Evolutionary conservation across 2,888 invertebrate genomes (phyloP).

Genomic region (Malthinus flaveolus): DNA sequence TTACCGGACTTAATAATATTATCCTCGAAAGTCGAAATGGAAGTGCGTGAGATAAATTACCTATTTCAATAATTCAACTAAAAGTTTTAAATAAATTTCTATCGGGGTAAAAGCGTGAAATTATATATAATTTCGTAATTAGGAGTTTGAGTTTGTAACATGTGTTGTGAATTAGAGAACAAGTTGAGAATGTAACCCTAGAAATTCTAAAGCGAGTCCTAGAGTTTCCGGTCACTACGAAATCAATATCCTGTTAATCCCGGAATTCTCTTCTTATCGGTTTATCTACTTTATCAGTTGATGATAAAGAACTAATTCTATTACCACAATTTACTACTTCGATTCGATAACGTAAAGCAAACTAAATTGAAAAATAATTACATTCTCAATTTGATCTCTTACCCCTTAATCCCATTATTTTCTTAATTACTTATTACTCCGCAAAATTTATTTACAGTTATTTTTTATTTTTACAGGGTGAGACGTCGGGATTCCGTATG

Average conservation of each 20-base stretch:
- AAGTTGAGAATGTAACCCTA: slow-evolving; percentile 25
- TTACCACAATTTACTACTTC: slow-evolving; percentile 19
- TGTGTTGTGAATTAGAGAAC: slow-evolving; percentile 30
- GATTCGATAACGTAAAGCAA: slow-evolving; percentile 16
- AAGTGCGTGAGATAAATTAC: too few relatives aligned
- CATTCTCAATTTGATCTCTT: too few relatives aligned
- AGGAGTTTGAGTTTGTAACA: slow-evolving; percentile 24
- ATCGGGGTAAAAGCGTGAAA: slow-evolving; percentile 1
- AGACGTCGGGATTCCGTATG: background rate
- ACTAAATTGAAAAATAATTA: slow-evolving; percentile 10
- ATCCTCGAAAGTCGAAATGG: too few relatives aligned
- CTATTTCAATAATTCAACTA: too few relatives aligned
- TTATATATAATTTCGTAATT: slow-evolving; percentile 10
- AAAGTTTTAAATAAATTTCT: too few relatives aligned
- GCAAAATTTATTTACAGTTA: background rate
- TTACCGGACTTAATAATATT: slow-evolving; percentile 5
- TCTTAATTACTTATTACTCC: background rate
- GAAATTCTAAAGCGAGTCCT: slow-evolving; percentile 27
- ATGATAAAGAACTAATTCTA: slow-evolving; percentile 27
- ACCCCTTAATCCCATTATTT: background rate
- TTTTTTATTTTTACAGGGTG: background rate
- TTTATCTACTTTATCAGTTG: slow-evolving; percentile 25
- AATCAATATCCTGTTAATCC: slow-evolving; percentile 31
- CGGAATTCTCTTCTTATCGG: slow-evolving; percentile 29
- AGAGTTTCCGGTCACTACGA: slow-evolving; percentile 28